These are phyloP conservation scores for Argyresthia goedartella DNA, from an alignment of 2,888 invertebrate genomes.

Conservation along the genomic window DNA sequence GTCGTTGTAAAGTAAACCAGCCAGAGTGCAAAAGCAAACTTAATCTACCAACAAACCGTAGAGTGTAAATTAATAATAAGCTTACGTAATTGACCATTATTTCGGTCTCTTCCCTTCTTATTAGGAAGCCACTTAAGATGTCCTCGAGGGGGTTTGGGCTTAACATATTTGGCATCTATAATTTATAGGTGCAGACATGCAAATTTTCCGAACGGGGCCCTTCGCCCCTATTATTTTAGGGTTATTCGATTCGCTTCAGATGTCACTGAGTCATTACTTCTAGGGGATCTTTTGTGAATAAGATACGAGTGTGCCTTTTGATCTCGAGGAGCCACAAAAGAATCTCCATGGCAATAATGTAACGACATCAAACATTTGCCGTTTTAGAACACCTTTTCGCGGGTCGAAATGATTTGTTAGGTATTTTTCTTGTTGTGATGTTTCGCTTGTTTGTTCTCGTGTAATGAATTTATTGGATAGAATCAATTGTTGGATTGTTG, in stretches of 20 bases:
- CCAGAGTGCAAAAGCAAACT: no score
- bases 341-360: conserved; percentile 28
- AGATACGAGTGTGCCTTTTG: conserved; percentile 36
- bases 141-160: conserved; percentile 33
- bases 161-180: conserved; percentile 44
- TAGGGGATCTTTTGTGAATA: conserved; percentile 37
- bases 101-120: conserved; percentile 34
- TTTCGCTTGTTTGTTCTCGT: not conserved
- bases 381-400: not conserved
- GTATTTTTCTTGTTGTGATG: not conserved
- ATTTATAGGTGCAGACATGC: conserved; percentile 43
- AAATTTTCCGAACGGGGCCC: conserved; percentile 30
- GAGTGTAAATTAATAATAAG: conserved; percentile 31
- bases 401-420: not conserved
- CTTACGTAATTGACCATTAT: conserved; percentile 34
- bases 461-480: not conserved
- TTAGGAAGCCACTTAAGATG: conserved; percentile 34
- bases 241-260: conserved; percentile 26
- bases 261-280: conserved; percentile 32
- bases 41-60: not conserved
- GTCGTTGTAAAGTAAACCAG: no score
- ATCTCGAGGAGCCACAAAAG: conserved; percentile 28
- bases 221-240: conserved; percentile 29
- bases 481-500: not conserved
- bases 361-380: conserved; percentile 18